Evolutionary conservation across 1,140 invertebrate genomes (phyloP), one percentile per base, ranked within the genome.

Genomic region (Hyles vespertilio): DNA sequence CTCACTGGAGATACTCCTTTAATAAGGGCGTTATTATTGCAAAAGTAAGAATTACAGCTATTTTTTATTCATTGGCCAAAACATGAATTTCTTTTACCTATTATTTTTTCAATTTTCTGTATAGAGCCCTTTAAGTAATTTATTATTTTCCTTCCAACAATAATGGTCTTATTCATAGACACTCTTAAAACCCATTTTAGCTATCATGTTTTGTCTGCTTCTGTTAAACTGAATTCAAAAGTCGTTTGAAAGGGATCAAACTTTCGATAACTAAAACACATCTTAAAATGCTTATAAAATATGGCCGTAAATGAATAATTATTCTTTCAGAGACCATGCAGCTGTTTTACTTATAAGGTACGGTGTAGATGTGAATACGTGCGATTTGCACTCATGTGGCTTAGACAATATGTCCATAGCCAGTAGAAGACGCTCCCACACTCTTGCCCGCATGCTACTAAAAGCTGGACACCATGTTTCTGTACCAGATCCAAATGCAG

Each of bases 351-450:
- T 89, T 5, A 85, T 90, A 34, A 77, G 81, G 49, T 80, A 90
- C 56, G 89, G 89, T 12, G 85, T 84, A n/a, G 81, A 89, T 59
- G 88, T 89, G 1, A 90, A 90, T 51, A 64, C 76, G 1, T 87
- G 81, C 58, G 83, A 87, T 59, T 63, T 87, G 47, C 77, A 79
- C 47, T 77, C 80, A 5, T 85, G 82, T 58, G 81, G 81, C 32
- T 65, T 89, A 47, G 85, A 89, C 58, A 90, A 90, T 65, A 68
- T 90, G 55, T 76, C 84, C 3, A 82, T 89, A 61, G 89, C 84
- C 5, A 73, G 80, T 46, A 73, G 72, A 47, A 72, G 78, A 53
- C 57, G 69, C 43, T 79, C 77, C 32, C 58, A 63, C 51, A 63
- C 72, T n/a, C 63, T 90, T 43, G 81, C 83, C 2, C 69, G 59